phyloP scores from a whole-genome alignment of 2,888 invertebrate genomes.

The Coelopa pilipes region DNA sequence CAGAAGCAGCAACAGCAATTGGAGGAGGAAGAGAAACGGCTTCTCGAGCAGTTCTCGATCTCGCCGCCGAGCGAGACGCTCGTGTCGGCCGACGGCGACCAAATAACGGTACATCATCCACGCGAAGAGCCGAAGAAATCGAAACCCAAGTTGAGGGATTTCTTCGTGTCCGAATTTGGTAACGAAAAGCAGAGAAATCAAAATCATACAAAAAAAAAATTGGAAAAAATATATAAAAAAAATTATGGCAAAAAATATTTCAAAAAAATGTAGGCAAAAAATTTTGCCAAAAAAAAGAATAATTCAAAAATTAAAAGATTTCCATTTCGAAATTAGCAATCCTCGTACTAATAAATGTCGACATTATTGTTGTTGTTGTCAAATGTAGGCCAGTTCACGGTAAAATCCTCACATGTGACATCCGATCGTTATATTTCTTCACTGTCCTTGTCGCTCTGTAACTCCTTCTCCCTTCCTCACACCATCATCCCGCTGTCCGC shows the following conservation, averaged over 20 bases:
- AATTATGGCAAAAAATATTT: background rate
- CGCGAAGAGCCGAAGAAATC: constrained; percentile 81
- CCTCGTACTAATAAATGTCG: too few species aligned
- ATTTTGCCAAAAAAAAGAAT: background rate
- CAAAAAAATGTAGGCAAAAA: background rate
- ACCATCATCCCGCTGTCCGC: too few species aligned
- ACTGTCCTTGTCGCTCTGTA: too few species aligned
- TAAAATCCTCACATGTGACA: too few species aligned
- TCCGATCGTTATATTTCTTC: too few species aligned
- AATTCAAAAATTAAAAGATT: background rate
- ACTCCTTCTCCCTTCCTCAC: too few species aligned
- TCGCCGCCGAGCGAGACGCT: constrained; percentile 62
- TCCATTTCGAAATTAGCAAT: background rate
- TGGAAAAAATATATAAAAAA: background rate
- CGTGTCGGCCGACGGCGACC: constrained; percentile 65
- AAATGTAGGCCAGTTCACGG: too few species aligned
- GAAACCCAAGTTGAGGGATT: constrained; percentile 86
- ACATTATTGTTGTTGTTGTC: too few species aligned
- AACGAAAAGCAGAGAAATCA: constrained; percentile 61
- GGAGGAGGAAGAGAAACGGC: constrained; percentile 61
- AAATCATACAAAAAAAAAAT: background rate
- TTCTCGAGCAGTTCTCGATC: constrained; percentile 59
- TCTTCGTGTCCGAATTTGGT: constrained; percentile 86
- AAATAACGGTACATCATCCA: constrained; percentile 71
- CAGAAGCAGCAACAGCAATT: constrained; percentile 49